Evolutionary conservation across 2,888 invertebrate species (phyloP).

Genomic region (Rotaria sp.): DNA sequence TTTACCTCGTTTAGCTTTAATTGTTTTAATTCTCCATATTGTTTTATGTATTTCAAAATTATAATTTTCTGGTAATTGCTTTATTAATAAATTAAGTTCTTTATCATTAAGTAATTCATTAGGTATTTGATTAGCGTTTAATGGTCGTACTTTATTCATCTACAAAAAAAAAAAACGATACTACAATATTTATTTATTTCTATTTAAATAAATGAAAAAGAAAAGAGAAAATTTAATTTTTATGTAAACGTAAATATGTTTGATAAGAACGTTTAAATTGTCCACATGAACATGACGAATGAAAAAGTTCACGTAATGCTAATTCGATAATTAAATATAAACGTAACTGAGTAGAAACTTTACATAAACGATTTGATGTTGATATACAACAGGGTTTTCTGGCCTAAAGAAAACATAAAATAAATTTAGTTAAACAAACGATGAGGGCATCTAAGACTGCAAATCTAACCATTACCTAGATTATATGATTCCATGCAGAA

Average conservation of each 20-base stretch:
- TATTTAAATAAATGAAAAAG: not conserved
- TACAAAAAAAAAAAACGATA: not conserved
- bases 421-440: not conserved
- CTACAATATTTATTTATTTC: too few species aligned
- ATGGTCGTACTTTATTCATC: conserved; percentile 4
- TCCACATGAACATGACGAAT: conserved; percentile 13
- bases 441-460: too few species aligned
- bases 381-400: not conserved
- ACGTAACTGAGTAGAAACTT: conserved; percentile 11
- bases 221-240: not conserved
- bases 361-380: not conserved
- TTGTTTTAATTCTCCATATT: conserved; percentile 82
- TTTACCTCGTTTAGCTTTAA: conserved; percentile 66
- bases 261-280: not conserved
- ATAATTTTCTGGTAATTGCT: conserved; percentile 76
- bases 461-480: too few species aligned
- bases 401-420: not conserved
- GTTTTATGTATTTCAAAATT: conserved; percentile 97
- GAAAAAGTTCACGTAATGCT: not conserved
- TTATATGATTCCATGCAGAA: too few species aligned
- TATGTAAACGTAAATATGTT: conserved; percentile 11
- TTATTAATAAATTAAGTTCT: conserved; percentile 34
- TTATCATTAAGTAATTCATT: conserved; percentile 34
- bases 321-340: not conserved
- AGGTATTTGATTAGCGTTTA: conserved; percentile 35